Evolutionary conservation across 2,113 vertebrate species (phyloP).

Genomic region (Dipodomys merriami): DNA sequence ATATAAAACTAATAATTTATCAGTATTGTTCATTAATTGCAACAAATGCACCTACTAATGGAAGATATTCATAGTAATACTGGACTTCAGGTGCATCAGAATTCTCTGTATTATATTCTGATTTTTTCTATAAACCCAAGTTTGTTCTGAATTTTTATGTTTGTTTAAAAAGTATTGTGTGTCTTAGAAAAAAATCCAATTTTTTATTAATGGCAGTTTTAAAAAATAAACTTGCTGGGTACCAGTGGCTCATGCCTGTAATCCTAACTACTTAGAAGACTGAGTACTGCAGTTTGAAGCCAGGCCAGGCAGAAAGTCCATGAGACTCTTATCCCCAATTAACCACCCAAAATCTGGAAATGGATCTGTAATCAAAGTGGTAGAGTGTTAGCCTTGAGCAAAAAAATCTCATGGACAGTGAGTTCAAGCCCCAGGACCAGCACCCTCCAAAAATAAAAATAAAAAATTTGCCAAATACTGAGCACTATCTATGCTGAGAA

Average conservation of each 20-base stretch:
- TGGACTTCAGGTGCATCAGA: background rate
- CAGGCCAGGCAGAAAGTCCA: too few relatives aligned
- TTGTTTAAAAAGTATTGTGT: background rate
- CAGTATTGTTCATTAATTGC: background rate
- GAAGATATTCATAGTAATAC: background rate
- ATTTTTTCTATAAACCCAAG: background rate
- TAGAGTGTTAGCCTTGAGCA: too few relatives aligned
- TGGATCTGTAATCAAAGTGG: too few relatives aligned
- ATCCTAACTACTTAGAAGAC: too few relatives aligned
- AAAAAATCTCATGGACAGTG: too few relatives aligned
- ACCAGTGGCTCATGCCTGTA: too few relatives aligned
- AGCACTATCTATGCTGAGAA: background rate
- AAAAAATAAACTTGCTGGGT: background rate
- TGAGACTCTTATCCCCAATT: too few relatives aligned
- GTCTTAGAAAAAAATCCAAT: conserved; percentile 36
- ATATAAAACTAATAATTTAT: background rate
- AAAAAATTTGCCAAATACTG: background rate
- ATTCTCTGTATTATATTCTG: background rate
- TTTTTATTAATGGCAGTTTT: background rate
- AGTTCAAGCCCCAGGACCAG: too few relatives aligned
- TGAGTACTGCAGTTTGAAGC: too few relatives aligned
- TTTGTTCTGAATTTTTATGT: background rate
- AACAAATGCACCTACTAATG: background rate
- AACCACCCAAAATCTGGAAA: too few relatives aligned
- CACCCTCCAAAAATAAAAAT: too few relatives aligned